Conservation (phyloP, 2,888 invertebrate species). For the Platycheirus albimanus region DNA sequence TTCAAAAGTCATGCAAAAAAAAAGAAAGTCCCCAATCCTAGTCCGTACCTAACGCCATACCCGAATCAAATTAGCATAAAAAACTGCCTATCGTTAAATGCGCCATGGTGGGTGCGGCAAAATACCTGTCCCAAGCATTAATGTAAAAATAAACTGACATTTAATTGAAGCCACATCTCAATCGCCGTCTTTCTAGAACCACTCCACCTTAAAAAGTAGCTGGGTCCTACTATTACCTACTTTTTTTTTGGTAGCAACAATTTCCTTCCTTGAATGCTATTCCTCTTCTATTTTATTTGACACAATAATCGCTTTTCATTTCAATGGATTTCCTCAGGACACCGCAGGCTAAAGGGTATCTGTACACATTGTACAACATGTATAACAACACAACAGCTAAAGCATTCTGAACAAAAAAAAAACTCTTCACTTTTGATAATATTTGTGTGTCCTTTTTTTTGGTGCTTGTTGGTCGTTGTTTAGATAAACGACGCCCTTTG, state of each 20-base stretch:
- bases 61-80: constrained; percentile 68
- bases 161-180: constrained; percentile 74
- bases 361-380: too few species aligned
- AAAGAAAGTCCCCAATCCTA: constrained; percentile 1
- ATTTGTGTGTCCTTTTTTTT: constrained; percentile 30
- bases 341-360: constrained; percentile 62
- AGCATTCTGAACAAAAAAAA: too few species aligned
- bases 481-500: constrained; percentile 72
- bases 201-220: neutral
- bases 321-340: constrained; percentile 76
- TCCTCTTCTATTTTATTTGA: constrained; percentile 77
- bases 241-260: constrained; percentile 30
- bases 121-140: constrained; percentile 62
- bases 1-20: constrained; percentile 7
- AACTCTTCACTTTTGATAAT: constrained; percentile 36
- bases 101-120: constrained; percentile 13
- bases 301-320: constrained; percentile 82
- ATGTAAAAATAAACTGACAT: constrained; percentile 71
- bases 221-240: neutral
- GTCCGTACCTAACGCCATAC: constrained; percentile 5
- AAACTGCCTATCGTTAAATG: constrained; percentile 52
- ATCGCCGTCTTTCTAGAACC: neutral
- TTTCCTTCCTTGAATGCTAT: constrained; percentile 39
- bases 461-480: constrained; percentile 26
- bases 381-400: neutral